Percentiles rank a stretch among this genome's conserved stretches.
phyloP scores from a whole-genome alignment of 2,797 vertebrate species.

The Pseudomugil gertrudae region DNA sequence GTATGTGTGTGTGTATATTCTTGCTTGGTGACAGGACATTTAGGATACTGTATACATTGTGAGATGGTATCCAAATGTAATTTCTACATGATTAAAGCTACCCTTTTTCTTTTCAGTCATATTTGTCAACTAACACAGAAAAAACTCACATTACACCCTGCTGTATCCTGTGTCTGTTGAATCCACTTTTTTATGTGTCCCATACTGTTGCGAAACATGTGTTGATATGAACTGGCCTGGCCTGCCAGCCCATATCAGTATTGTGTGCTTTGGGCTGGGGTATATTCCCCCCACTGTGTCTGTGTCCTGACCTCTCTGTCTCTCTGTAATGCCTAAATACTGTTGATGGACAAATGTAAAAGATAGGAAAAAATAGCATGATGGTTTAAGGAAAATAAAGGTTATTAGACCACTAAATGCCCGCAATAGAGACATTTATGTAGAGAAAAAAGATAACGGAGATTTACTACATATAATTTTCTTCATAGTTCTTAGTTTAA shows the following conservation, averaged over 20 bases:
- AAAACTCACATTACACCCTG: conserved; percentile 46
- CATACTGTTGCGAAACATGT: conserved; percentile 55
- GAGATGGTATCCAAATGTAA: not conserved
- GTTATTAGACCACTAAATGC: not conserved
- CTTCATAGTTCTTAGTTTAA: not conserved
- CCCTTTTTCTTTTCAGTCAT: conserved; percentile 28
- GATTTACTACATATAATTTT: not conserved
- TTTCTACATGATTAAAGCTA: conserved; percentile 25
- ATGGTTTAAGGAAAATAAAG: conserved; percentile 8
- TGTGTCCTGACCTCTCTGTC: conserved; percentile 61
- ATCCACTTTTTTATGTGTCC: conserved; percentile 63
- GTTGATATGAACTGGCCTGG: conserved; percentile 61
- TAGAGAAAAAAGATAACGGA: not conserved
- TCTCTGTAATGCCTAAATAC: conserved; percentile 36
- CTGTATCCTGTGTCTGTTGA: conserved; percentile 61
- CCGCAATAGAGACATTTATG: not conserved
- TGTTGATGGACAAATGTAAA: conserved; percentile 61
- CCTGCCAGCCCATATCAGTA: conserved; percentile 60
- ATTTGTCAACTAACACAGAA: conserved; percentile 41
- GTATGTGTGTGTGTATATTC: too few relatives aligned
- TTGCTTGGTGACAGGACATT: not conserved
- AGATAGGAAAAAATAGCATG: conserved; percentile 14
- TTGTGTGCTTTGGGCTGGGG: conserved; percentile 45
- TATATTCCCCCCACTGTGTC: conserved; percentile 39
- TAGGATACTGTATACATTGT: not conserved